Conservation (phyloP, 2,888 invertebrate genomes). For the Marronus borbonicus region DNA sequence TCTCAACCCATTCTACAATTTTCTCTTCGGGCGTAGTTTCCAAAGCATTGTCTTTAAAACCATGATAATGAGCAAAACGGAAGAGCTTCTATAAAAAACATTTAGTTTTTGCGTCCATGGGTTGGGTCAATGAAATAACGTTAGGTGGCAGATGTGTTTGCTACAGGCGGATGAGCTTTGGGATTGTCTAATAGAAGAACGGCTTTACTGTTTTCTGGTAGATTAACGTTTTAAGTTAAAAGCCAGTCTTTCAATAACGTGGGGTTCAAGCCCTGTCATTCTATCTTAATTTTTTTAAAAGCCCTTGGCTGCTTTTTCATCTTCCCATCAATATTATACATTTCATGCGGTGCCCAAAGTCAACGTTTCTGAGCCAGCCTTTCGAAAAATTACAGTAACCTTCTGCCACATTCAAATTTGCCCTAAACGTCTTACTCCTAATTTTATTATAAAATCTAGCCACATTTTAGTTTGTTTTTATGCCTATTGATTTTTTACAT, state of each 20-base stretch:
- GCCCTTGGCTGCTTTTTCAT: slow-evolving; percentile 15
- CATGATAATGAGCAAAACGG: no score
- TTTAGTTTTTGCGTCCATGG: slow-evolving; percentile 60
- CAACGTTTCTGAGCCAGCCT: neutral
- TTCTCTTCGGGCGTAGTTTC: no score
- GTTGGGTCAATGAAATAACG: slow-evolving; percentile 58
- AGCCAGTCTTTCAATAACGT: neutral
- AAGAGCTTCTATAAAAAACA: slow-evolving; percentile 55
- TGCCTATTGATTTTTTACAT: no score
- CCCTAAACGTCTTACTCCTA: neutral
- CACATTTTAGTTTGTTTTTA: no score
- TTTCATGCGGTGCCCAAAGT: slow-evolving; percentile 43
- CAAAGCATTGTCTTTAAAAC: no score
- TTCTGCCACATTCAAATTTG: neutral
- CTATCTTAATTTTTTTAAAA: neutral
- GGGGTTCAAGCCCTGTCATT: no score
- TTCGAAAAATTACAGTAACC: neutral
- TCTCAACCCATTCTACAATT: no score
- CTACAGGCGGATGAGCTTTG: neutral
- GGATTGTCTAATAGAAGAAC: neutral
- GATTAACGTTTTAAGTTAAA: neutral
- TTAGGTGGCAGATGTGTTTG: slow-evolving; percentile 20
- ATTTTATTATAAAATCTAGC: no score
- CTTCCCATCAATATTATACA: neutral
- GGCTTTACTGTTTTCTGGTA: neutral